A percentile compares a stretch with the other conserved stretches of the same genome.
Conservation (phyloP, 2,113 vertebrate species). For the Hippocampus mohnikei region DNA sequence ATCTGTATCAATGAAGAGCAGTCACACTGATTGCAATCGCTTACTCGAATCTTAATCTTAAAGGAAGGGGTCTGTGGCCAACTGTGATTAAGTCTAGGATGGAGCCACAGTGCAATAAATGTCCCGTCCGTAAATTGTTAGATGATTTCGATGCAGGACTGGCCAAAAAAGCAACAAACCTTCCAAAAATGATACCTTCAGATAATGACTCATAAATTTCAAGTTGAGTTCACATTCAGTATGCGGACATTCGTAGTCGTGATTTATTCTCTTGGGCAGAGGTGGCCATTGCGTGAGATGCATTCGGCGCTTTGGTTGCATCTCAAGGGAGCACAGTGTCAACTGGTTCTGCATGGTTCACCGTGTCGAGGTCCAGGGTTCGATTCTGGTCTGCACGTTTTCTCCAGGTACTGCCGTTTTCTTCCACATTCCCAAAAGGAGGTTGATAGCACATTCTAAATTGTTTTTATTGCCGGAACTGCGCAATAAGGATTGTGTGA, state of each 20-base stretch:
- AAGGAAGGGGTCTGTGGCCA: background rate
- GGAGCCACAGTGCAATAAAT: background rate
- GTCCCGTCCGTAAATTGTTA: background rate
- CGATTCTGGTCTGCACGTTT: no score
- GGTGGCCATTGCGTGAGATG: background rate
- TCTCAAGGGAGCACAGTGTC: no score
- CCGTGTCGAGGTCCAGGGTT: no score
- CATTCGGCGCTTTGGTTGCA: background rate
- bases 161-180: background rate
- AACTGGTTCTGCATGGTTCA: no score
- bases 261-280: background rate
- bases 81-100: background rate
- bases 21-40: background rate
- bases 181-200: background rate
- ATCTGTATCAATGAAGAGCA: background rate
- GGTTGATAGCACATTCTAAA: no score
- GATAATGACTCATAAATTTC: background rate
- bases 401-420: no score
- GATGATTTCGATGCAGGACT: background rate
- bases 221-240: background rate
- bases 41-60: background rate
- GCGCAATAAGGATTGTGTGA: conserved; percentile 14
- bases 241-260: background rate
- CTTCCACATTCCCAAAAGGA: no score
- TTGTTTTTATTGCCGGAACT: background rate